These are phyloP conservation scores for Kryptolebias ocellatus DNA, from an alignment of 2,797 vertebrate species.

Conservation along the genomic window DNA sequence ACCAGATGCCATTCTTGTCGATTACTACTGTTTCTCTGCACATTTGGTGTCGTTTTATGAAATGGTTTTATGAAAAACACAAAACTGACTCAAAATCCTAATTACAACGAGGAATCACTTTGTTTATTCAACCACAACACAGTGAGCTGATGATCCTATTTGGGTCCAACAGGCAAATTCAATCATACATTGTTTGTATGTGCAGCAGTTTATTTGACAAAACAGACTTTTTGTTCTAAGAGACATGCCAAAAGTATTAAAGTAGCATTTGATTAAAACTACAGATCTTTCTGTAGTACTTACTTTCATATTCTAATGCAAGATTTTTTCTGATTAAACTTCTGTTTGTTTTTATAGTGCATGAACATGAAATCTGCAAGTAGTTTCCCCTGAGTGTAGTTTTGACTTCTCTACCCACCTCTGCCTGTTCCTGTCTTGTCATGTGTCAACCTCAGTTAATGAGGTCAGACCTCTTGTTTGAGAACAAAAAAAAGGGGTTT, in stretches of 20 bases:
- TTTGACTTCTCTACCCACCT: slow-evolving; percentile 17
- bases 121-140: too few relatives aligned
- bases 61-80: too few relatives aligned
- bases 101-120: too few relatives aligned
- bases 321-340: background rate
- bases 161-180: too few relatives aligned
- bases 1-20: background rate
- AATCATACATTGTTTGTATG: too few relatives aligned
- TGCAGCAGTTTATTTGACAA: too few relatives aligned
- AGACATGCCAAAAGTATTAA: too few relatives aligned
- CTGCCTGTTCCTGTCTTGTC: slow-evolving; percentile 38
- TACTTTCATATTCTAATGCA: background rate
- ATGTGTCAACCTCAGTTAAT: slow-evolving; percentile 26
- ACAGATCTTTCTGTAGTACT: background rate
- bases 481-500: slow-evolving; percentile 11
- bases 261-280: background rate
- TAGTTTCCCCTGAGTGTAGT: background rate
- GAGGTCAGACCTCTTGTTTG: slow-evolving; percentile 30
- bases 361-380: background rate
- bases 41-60: background rate
- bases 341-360: background rate
- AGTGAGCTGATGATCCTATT: too few relatives aligned
- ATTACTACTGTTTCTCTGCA: background rate
- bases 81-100: too few relatives aligned
- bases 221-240: too few relatives aligned